Conservation (phyloP, 37 sponge, comb jelly and placozoan genomes). For the Axinella damicornis region DNA sequence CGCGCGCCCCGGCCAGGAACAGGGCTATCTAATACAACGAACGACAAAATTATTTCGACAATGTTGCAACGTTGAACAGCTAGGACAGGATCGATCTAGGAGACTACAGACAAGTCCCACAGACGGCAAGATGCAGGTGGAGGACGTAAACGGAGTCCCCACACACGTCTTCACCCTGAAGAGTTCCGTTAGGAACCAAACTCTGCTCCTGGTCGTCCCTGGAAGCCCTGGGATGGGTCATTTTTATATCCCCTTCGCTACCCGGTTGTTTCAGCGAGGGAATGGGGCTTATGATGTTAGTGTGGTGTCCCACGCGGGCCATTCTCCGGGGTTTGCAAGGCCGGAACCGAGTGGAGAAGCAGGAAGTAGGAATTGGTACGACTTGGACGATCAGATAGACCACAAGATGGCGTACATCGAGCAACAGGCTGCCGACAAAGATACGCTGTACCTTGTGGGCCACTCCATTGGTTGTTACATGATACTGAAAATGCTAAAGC, state of each 20-base stretch:
- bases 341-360: not conserved
- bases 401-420: slow-evolving; percentile 85
- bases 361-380: slow-evolving; percentile 40
- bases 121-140: slow-evolving; percentile 16
- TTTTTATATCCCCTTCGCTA: slow-evolving; percentile 78
- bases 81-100: too few relatives aligned
- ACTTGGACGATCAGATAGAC: slow-evolving; percentile 70
- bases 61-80: too few relatives aligned
- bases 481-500: slow-evolving; percentile 66
- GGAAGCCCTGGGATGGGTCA: slow-evolving; percentile 87
- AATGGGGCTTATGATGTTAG: slow-evolving; percentile 42
- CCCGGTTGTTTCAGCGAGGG: slow-evolving; percentile 47
- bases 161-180: slow-evolving; percentile 59
- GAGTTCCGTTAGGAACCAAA: not conserved
- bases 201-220: slow-evolving; percentile 63
- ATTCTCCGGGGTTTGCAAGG: slow-evolving; percentile 65
- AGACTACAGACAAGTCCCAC: too few relatives aligned
- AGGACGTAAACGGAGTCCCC: slow-evolving; percentile 45
- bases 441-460: slow-evolving; percentile 66
- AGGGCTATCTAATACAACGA: too few relatives aligned
- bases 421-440: slow-evolving; percentile 5
- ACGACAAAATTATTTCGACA: too few relatives aligned
- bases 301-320: slow-evolving; percentile 85
- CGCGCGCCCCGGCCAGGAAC: too few relatives aligned
- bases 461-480: slow-evolving; percentile 91